phyloP scores from a whole-genome alignment of 2,888 invertebrate species.

The Caradrina kadenii region DNA sequence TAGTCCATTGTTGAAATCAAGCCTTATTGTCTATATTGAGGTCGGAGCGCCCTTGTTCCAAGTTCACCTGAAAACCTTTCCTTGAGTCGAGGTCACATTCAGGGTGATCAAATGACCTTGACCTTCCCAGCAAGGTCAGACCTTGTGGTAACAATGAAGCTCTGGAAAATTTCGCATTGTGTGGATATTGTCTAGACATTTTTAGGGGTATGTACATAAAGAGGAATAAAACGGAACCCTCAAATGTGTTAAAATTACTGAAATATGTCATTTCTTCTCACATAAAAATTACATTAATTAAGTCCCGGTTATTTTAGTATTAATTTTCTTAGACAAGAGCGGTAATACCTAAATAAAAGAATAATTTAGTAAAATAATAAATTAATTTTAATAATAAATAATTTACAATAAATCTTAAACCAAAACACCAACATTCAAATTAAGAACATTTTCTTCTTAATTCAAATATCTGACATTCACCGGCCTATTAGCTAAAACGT shows the following conservation, averaged over 20 bases:
- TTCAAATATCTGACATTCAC: conserved; percentile 38
- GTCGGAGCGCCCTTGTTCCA: background rate
- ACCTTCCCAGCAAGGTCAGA: conserved; percentile 20
- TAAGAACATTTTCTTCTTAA: no score
- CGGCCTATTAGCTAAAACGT: conserved; percentile 39
- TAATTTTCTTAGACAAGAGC: no score
- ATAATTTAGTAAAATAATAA: conserved; percentile 28
- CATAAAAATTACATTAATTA: no score
- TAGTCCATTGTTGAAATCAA: conserved; percentile 4
- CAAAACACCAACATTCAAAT: no score
- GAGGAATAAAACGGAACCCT: no score
- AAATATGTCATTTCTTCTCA: no score
- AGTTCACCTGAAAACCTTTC: conserved; percentile 5
- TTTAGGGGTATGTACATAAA: no score
- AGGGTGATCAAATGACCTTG: conserved; percentile 3
- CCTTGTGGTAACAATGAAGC: conserved; percentile 17
- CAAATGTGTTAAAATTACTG: no score
- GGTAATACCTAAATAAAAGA: background rate
- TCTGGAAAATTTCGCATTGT: conserved; percentile 1
- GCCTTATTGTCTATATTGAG: background rate
- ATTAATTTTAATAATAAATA: conserved; percentile 47
- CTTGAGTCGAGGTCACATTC: conserved; percentile 23
- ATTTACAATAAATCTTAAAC: conserved; percentile 11
- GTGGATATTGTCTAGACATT: background rate
- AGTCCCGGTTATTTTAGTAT: no score